Evolutionary conservation across 2,888 invertebrate genomes (phyloP).

Genomic region (Eristalinus aeneus): DNA sequence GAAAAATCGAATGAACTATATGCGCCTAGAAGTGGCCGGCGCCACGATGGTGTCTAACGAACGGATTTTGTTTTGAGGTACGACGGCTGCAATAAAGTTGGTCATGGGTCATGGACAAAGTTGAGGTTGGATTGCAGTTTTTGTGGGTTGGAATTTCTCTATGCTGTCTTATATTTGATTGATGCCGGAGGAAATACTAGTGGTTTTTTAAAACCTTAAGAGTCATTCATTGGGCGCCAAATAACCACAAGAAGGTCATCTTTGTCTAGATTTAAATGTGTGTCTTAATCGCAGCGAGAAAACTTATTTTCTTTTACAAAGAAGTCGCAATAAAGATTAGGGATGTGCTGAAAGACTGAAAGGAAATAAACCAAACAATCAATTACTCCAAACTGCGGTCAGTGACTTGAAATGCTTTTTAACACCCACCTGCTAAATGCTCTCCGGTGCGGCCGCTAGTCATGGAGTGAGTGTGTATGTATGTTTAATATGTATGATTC

Average conservation of each 20-base stretch:
- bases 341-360: neutral
- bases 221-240: neutral
- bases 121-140: constrained; percentile 54
- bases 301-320: neutral
- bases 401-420: constrained; percentile 36
- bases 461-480: neutral
- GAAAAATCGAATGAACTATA: neutral
- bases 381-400: constrained; percentile 25
- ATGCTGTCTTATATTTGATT: constrained; percentile 6
- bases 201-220: neutral
- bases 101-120: constrained; percentile 65
- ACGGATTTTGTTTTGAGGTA: constrained; percentile 45
- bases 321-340: neutral
- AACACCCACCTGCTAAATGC: constrained; percentile 54
- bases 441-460: neutral
- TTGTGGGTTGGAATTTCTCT: neutral
- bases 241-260: neutral
- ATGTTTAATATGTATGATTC: constrained; percentile 13
- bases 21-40: neutral
- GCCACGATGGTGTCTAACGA: constrained; percentile 25
- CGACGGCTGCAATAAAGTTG: constrained; percentile 39
- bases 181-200: neutral
- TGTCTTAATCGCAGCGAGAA: neutral
- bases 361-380: constrained; percentile 23
- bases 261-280: neutral